Conservation (phyloP, 2,113 vertebrate genomes). For the Potamarius usumacintae region DNA sequence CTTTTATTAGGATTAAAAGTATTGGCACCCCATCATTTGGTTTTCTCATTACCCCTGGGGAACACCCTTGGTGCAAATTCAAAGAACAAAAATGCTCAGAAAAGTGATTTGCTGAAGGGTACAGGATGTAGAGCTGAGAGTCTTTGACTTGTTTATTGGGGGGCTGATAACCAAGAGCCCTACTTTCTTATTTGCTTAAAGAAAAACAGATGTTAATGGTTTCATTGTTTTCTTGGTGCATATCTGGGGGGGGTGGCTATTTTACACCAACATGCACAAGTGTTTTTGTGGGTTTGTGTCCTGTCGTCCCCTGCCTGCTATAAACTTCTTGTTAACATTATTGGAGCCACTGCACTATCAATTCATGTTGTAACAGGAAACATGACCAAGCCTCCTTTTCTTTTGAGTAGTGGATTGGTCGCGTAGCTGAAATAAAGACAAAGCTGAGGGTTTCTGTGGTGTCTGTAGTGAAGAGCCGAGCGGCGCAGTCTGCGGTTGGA, state of each 20-base stretch:
- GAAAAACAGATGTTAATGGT: neutral
- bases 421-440: neutral
- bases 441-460: constrained; percentile 21
- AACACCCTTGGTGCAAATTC: no score
- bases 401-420: no score
- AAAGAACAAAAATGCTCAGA: neutral
- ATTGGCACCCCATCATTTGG: neutral
- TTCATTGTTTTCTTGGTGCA: neutral
- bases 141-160: neutral
- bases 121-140: neutral
- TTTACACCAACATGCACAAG: neutral
- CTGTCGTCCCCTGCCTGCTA: neutral
- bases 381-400: no score
- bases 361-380: neutral
- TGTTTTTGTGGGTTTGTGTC: no score
- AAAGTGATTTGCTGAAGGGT: neutral
- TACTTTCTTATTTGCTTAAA: no score
- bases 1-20: neutral
- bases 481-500: constrained; percentile 43
- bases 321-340: no score
- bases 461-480: constrained; percentile 44
- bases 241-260: neutral
- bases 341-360: neutral
- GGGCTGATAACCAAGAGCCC: neutral
- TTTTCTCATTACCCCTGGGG: no score